Evolutionary conservation across 2,113 vertebrate species (phyloP).

Genomic region (Paedocypris sp.): DNA sequence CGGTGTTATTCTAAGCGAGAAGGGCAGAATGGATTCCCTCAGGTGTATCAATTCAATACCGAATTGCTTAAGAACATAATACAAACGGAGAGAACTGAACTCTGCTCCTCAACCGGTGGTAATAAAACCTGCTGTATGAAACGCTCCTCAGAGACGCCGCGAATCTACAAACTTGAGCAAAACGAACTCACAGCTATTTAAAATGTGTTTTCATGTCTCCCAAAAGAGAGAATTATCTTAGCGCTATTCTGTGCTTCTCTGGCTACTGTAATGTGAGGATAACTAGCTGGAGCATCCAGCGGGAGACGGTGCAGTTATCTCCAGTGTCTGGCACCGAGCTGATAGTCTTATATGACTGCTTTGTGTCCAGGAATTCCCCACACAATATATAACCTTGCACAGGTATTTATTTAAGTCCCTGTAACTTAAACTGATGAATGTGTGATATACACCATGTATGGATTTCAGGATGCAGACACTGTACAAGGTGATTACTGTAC

Average conservation of each 20-base stretch:
- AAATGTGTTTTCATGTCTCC: background rate
- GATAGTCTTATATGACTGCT: background rate
- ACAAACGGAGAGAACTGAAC: background rate
- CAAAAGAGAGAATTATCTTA: conserved; percentile 11
- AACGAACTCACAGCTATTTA: background rate
- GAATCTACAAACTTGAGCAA: background rate
- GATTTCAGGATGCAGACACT: no score
- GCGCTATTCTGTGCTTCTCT: conserved; percentile 5
- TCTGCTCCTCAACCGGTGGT: conserved; percentile 8
- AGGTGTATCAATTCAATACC: background rate
- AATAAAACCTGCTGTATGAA: conserved; percentile 10
- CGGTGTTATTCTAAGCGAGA: background rate
- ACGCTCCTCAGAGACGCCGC: background rate
- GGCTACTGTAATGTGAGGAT: conserved; percentile 19
- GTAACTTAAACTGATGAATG: background rate
- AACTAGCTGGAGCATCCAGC: background rate
- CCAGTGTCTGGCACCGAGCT: background rate
- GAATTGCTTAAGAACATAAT: background rate
- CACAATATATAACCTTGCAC: background rate
- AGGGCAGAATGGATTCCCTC: background rate
- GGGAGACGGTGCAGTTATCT: conserved; percentile 1
- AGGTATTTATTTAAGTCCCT: background rate
- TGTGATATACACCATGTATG: background rate
- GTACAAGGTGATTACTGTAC: no score
- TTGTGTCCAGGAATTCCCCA: background rate